phyloP scores from a whole-genome alignment of 2,888 invertebrate genomes.

The Aradus depressus region DNA sequence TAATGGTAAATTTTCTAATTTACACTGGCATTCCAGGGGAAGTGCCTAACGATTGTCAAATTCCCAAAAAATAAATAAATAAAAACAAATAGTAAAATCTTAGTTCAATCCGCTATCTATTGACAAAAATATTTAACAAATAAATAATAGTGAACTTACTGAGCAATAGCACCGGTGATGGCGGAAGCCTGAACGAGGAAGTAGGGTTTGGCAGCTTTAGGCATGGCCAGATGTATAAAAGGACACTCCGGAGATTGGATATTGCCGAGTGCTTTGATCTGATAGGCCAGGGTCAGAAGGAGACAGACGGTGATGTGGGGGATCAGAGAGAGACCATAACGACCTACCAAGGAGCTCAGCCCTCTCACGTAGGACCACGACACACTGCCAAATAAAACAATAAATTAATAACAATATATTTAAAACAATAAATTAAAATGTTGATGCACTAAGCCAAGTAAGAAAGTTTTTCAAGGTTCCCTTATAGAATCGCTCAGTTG shows the following conservation, averaged over 20 bases:
- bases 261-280: conserved; percentile 38
- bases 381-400: conserved; percentile 39
- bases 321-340: conserved; percentile 39
- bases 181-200: conserved; percentile 44
- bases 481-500: too few relatives aligned
- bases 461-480: too few relatives aligned
- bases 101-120: background rate
- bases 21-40: too few relatives aligned
- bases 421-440: too few relatives aligned
- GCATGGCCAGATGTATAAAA: conserved; percentile 47
- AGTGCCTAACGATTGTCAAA: background rate
- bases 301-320: conserved; percentile 55
- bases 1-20: too few relatives aligned
- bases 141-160: conserved; percentile 37
- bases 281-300: conserved; percentile 47
- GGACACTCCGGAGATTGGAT: conserved; percentile 39
- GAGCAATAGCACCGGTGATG: conserved; percentile 38
- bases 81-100: background rate
- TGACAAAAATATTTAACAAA: background rate
- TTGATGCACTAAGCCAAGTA: too few relatives aligned
- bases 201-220: conserved; percentile 48
- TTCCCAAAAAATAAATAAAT: background rate
- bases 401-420: background rate
- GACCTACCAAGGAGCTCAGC: conserved; percentile 41
- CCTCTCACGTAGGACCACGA: conserved; percentile 47